phyloP scores from a whole-genome alignment of 2,888 invertebrate species.

The Apamea crenata region DNA sequence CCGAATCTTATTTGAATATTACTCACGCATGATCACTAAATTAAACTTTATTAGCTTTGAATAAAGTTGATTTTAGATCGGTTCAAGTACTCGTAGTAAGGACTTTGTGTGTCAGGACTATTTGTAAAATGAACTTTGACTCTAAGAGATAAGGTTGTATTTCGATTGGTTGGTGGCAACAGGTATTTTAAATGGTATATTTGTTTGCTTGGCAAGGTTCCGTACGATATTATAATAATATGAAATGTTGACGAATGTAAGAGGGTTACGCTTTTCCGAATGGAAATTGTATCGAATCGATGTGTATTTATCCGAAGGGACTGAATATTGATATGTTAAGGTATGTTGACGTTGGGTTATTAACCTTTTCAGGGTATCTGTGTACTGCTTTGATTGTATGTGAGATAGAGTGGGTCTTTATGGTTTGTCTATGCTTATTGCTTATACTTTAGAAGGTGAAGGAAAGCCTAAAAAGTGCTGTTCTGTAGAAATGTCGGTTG shows the following conservation, averaged over 20 bases:
- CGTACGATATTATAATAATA: conserved; percentile 45
- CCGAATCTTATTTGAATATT: conserved; percentile 58
- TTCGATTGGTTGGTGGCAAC: conserved; percentile 42
- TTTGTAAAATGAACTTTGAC: conserved; percentile 14
- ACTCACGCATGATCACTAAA: conserved; percentile 47
- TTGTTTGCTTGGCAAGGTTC: conserved; percentile 42
- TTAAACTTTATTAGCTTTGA: conserved; percentile 45
- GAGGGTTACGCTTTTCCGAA: conserved; percentile 38
- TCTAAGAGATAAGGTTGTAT: not conserved
- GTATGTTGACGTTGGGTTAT: not conserved
- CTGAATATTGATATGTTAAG: conserved; percentile 24
- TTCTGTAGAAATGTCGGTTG: not conserved
- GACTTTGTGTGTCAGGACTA: not conserved
- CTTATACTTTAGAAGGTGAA: not conserved
- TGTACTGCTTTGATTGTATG: not conserved
- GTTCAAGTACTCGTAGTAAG: conserved; percentile 17
- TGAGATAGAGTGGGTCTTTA: not conserved
- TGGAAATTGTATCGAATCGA: conserved; percentile 52
- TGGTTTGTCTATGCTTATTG: not conserved
- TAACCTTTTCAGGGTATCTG: not conserved
- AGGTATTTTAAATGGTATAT: conserved; percentile 55
- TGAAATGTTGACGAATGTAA: conserved; percentile 50
- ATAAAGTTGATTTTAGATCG: conserved; percentile 54
- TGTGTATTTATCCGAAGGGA: conserved; percentile 27
- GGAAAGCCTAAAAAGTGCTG: not conserved